These are phyloP conservation scores for Cataglyphis altisquamis DNA, from an alignment of 2,888 invertebrate genomes.

Conservation along the genomic window DNA sequence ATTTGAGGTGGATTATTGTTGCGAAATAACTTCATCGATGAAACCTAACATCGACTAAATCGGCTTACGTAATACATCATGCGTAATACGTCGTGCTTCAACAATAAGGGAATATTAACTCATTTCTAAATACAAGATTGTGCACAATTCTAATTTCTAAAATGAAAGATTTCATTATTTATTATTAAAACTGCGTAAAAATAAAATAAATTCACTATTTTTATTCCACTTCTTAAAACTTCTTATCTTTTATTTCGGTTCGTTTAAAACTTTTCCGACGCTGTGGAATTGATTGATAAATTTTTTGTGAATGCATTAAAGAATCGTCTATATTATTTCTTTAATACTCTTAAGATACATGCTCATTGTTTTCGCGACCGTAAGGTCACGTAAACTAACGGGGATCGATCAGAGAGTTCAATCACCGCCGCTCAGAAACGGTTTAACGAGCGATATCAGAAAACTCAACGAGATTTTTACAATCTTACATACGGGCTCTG, in stretches of 20 bases:
- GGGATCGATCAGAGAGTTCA: slow-evolving; percentile 8
- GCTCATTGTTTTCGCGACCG: slow-evolving; percentile 15
- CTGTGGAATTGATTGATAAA: background rate
- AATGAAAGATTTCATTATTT: background rate
- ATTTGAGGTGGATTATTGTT: background rate
- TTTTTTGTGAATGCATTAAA: background rate
- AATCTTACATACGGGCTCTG: slow-evolving; percentile 9
- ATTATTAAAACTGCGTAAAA: background rate
- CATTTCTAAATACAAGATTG: background rate
- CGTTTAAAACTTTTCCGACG: background rate
- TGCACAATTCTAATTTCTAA: background rate
- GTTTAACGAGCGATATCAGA: slow-evolving; percentile 17
- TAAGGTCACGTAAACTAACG: slow-evolving; percentile 16
- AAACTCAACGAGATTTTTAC: slow-evolving; percentile 9
- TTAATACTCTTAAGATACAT: background rate
- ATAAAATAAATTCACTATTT: background rate
- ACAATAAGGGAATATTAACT: background rate
- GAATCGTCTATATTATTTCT: background rate
- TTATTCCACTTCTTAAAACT: background rate
- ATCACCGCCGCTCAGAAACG: slow-evolving; percentile 11
- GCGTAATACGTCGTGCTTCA: background rate
- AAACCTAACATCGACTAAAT: background rate
- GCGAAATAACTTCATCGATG: background rate
- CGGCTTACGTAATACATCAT: background rate
- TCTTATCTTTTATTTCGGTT: background rate